These are phyloP conservation scores for Corythaixoides concolor DNA, from an alignment of 2,113 vertebrate genomes.

Conservation along the genomic window DNA sequence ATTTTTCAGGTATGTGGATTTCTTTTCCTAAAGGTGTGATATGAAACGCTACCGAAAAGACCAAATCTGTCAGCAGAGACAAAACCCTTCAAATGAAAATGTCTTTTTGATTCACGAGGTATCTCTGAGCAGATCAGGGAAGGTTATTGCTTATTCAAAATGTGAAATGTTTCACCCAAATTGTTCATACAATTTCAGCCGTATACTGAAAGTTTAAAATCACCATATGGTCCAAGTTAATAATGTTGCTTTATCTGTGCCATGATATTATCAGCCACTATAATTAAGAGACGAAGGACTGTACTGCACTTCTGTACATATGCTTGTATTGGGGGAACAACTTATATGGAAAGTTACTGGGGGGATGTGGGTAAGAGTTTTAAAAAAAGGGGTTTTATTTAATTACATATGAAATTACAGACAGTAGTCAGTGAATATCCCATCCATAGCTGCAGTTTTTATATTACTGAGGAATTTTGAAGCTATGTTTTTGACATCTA, in stretches of 20 bases:
- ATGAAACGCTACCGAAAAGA: not conserved
- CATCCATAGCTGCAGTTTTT: not conserved
- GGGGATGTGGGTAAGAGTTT: not conserved
- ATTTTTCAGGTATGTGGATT: constrained; percentile 89
- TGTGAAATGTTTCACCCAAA: not conserved
- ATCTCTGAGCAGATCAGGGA: not conserved
- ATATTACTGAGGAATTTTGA: not conserved
- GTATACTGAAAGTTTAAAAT: not conserved
- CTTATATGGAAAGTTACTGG: not conserved
- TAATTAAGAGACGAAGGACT: not conserved
- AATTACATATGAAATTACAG: not conserved
- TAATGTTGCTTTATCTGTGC: not conserved
- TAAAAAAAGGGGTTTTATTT: not conserved
- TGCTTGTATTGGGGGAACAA: not conserved
- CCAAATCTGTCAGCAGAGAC: not conserved
- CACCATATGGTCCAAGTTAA: not conserved
- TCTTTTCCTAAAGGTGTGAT: not conserved
- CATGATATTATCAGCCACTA: not conserved
- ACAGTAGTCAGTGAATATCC: not conserved
- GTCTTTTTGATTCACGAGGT: not conserved
- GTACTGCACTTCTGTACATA: not conserved
- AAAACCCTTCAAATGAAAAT: not conserved
- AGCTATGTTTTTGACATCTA: not conserved
- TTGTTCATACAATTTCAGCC: not conserved
- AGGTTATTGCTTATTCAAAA: not conserved